phyloP scores from a whole-genome alignment of 2,888 invertebrate species.

The Xestia ashworthii region DNA sequence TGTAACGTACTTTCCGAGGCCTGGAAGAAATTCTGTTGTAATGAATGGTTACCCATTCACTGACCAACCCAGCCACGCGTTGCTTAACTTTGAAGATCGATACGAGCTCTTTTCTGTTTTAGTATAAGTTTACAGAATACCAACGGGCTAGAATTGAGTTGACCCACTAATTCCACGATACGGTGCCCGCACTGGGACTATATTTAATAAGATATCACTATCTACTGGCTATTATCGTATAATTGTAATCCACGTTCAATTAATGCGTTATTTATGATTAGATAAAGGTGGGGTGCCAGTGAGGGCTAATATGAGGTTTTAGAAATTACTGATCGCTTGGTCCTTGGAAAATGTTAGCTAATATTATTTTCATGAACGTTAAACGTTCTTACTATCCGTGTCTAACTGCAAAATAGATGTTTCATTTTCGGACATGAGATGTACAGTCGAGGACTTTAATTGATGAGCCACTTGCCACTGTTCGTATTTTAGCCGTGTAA shows the following conservation, averaged over 20 bases:
- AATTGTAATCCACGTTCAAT: constrained; percentile 67
- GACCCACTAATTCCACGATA: not conserved
- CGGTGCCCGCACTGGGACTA: constrained; percentile 20
- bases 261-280: constrained; percentile 69
- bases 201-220: constrained; percentile 62
- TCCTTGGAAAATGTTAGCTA: not conserved
- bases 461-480: too few species aligned
- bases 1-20: not conserved
- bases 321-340: not conserved
- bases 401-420: too few species aligned
- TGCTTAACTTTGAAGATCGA: not conserved
- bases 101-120: not conserved
- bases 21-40: not conserved
- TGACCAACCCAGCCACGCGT: not conserved
- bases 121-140: not conserved
- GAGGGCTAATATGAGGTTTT: not conserved
- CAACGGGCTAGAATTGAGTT: constrained; percentile 16
- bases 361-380: too few species aligned
- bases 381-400: too few species aligned
- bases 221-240: constrained; percentile 31
- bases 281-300: constrained; percentile 38
- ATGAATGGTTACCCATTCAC: not conserved
- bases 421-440: too few species aligned
- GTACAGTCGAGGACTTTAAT: too few species aligned
- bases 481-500: too few species aligned